phyloP scores from a whole-genome alignment of 23 tunicate genomes.

The Diplosoma virens region DNA sequence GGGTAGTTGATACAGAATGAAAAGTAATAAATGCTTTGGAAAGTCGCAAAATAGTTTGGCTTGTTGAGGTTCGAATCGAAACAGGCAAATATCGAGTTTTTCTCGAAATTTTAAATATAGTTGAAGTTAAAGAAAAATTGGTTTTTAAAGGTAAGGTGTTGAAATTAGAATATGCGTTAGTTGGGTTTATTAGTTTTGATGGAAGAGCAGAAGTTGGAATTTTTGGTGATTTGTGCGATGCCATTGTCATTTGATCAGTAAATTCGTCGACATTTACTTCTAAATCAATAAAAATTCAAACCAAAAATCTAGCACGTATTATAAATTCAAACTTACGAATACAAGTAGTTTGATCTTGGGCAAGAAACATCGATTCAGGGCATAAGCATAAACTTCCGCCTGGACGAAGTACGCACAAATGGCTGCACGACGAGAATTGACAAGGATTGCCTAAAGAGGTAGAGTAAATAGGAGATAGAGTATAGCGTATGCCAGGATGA shows the following conservation, averaged over 20 bases:
- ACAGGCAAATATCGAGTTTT: neutral
- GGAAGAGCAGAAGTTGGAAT: too few relatives aligned
- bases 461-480: too few relatives aligned
- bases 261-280: too few relatives aligned
- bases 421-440: constrained; percentile 3
- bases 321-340: constrained; percentile 4
- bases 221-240: too few relatives aligned
- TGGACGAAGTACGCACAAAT: constrained; percentile 25
- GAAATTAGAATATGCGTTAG: neutral
- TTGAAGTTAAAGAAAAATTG: neutral
- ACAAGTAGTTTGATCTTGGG: neutral
- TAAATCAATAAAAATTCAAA: too few relatives aligned
- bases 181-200: too few relatives aligned
- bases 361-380: constrained; percentile 2
- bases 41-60: too few relatives aligned
- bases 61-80: too few relatives aligned
- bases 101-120: neutral
- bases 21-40: too few relatives aligned
- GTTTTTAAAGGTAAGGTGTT: neutral
- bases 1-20: neutral
- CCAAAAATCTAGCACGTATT: neutral
- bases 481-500: too few relatives aligned
- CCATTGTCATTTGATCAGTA: too few relatives aligned
- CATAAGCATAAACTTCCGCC: constrained; percentile 25
- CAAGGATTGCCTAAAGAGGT: constrained; percentile 13